Percentiles rank a stretch among this genome's conserved stretches.
phyloP scores from a whole-genome alignment of 2,888 invertebrate species.

The Tortrix viridana region DNA sequence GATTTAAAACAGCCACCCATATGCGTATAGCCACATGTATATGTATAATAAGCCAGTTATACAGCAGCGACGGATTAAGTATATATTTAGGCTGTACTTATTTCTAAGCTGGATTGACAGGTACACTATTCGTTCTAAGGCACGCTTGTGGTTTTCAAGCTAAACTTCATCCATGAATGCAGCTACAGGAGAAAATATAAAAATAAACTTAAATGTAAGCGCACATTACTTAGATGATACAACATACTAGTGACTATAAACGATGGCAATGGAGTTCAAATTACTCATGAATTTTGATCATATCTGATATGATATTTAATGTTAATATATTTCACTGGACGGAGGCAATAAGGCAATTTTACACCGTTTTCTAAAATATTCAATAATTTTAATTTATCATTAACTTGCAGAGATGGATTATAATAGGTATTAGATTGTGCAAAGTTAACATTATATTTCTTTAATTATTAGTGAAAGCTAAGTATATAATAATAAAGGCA shows the following conservation, averaged over 20 bases:
- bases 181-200: background rate
- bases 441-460: slow-evolving; percentile 2
- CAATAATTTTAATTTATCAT: slow-evolving; percentile 14
- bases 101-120: background rate
- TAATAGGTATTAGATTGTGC: slow-evolving; percentile 11
- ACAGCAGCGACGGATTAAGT: background rate
- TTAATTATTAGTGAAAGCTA: background rate
- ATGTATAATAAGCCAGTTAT: background rate
- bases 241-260: slow-evolving; percentile 74
- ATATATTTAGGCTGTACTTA: background rate
- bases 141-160: slow-evolving; percentile 2
- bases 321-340: slow-evolving; percentile 56
- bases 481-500: slow-evolving; percentile 9
- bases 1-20: background rate
- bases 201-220: slow-evolving; percentile 41
- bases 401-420: slow-evolving; percentile 1
- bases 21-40: background rate
- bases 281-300: slow-evolving; percentile 14
- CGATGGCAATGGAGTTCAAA: slow-evolving; percentile 64
- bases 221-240: slow-evolving; percentile 58
- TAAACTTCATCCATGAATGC: slow-evolving; percentile 3
- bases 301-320: slow-evolving; percentile 16
- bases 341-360: slow-evolving; percentile 70
- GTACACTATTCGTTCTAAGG: background rate
- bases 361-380: slow-evolving; percentile 41